phyloP scores from a whole-genome alignment of 2,113 vertebrate genomes.

The Seriola aureovittata region DNA sequence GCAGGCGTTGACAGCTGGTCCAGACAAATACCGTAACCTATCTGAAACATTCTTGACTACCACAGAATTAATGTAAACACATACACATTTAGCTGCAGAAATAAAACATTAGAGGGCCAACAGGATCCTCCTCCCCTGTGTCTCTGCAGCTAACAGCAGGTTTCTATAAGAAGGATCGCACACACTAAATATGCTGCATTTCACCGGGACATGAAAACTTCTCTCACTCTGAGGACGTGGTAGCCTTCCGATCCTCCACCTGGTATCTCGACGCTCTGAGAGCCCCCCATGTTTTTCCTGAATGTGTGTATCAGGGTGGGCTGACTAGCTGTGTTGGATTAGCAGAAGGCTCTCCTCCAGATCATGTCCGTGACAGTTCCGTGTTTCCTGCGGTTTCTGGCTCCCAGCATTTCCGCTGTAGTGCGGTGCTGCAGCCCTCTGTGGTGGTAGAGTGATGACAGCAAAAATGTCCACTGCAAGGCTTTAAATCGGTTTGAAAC shows the following conservation, averaged over 20 bases:
- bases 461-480: neutral
- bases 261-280: constrained; percentile 92
- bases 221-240: constrained; percentile 68
- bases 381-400: constrained; percentile 47
- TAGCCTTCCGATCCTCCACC: constrained; percentile 95
- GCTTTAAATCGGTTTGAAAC: neutral
- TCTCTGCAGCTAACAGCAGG: neutral
- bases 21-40: neutral
- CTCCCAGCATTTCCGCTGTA: constrained; percentile 71
- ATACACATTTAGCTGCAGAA: neutral
- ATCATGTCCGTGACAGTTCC: constrained; percentile 8
- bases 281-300: constrained; percentile 86
- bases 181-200: neutral
- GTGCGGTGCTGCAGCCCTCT: neutral
- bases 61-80: neutral
- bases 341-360: constrained; percentile 5
- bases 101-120: neutral
- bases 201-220: neutral
- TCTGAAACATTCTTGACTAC: accelerated
- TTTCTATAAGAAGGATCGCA: too few relatives aligned
- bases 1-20: neutral
- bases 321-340: neutral
- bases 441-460: neutral
- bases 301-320: neutral
- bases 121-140: neutral